These are phyloP conservation scores for Misgurnus mizolepis DNA, from an alignment of 2,113 vertebrate species.

Conservation along the genomic window DNA sequence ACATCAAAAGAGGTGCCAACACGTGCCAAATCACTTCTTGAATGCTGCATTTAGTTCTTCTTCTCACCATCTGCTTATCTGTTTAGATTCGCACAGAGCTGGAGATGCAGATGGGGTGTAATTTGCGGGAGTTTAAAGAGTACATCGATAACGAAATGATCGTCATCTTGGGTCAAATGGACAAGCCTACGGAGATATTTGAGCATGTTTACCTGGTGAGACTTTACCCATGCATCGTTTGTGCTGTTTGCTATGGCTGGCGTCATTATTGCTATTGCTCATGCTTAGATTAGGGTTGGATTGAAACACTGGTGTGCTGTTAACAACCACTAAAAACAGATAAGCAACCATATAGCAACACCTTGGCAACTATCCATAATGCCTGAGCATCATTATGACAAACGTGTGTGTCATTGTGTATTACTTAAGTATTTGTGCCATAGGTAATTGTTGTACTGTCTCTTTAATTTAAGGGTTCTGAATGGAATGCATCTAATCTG, in stretches of 20 bases:
- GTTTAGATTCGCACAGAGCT: slow-evolving; percentile 92
- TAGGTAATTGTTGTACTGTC: slow-evolving; percentile 46
- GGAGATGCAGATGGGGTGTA: slow-evolving; percentile 98
- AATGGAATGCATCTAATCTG: slow-evolving; percentile 97
- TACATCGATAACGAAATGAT: slow-evolving; percentile 99
- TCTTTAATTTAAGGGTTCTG: slow-evolving; percentile 82
- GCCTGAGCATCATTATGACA: background rate
- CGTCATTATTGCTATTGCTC: background rate
- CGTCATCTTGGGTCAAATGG: slow-evolving; percentile 97
- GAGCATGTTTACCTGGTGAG: slow-evolving; percentile 95
- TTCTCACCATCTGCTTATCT: background rate
- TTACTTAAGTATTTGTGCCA: background rate
- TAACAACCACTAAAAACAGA: background rate
- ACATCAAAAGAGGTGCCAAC: slow-evolving; percentile 92
- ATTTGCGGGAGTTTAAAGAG: slow-evolving; percentile 95
- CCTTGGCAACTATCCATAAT: background rate
- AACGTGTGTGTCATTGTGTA: background rate
- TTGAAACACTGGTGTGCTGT: background rate
- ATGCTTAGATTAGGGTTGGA: background rate
- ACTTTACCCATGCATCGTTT: background rate
- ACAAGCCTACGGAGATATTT: slow-evolving; percentile 96
- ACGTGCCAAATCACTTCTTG: background rate
- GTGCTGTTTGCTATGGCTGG: no score
- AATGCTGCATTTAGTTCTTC: background rate
- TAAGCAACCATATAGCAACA: background rate